Base-by-base conservation (phyloP, 2,113 vertebrate genomes). In the Callocephalon fimbriatum region DNA sequence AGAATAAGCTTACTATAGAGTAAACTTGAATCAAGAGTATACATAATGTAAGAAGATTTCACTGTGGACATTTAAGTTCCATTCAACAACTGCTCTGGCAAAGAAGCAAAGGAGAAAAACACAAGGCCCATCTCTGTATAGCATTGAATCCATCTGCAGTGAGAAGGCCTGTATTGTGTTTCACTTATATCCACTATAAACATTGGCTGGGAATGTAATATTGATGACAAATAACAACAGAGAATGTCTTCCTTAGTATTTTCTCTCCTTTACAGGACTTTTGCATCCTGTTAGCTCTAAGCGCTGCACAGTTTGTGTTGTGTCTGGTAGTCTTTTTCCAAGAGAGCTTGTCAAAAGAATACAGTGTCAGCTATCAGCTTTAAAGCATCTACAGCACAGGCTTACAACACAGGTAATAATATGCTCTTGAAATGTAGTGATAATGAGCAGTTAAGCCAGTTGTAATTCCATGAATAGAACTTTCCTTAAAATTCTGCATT, bases 351-450 rank as follows among this genome's bases (percentile, higher is more conserved):
- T 93, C 25, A 61, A 48, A 72, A 81, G 88, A 18, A 86, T 77
- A 31, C 79, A 86, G 31, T 97, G 95, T 45, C 87, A 73, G 8
- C 97, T 98, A 11, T 97, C 96, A 56, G 95, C 97, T 92, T 78
- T 99, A 95, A 98, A 98, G 85, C 97, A 94, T 51, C 95, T 99
- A 50, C 98, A 98, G 75, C 98, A 98, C 75, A 95, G 92, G 56
- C 95, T 98, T 62, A 97, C 97, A 61, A 65, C 95, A 59, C 98
- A 99, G 99, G 99, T 99, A 98, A 96, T 42, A 29, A 59, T 38
- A 21, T 15, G 21, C 22, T 59, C 5, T 86, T 68, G 53, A 65
- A 83, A 86, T 61, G 17, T 48, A 58, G 15, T 2, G 2, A 77
- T 68, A 88, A 38, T 31, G 51, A 84, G 37, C 38, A n/a, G 20